Evolutionary conservation across 53 echinoderm and acorn worm species (phyloP), one percentile per base, ranked within the genome.

Genomic region (Temnopleurus reevesii): DNA sequence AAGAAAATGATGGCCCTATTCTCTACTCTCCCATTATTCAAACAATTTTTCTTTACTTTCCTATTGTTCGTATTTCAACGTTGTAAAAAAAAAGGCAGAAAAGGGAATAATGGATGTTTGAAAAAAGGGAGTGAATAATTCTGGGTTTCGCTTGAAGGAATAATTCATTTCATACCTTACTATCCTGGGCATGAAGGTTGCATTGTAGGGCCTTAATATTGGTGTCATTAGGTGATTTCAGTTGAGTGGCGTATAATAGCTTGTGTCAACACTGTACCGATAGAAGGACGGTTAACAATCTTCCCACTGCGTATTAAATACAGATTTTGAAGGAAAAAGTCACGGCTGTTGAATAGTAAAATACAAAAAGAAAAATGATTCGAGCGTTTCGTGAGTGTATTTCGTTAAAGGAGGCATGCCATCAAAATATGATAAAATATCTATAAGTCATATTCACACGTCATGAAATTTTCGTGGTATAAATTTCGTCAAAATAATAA

Each of bases 291-390:
- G 30, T 63, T 63, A 30, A 63, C 34, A 63, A 63, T 63, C 63
- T 63, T 63, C 63, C 63, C 31, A 63, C 63, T 63, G 63, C 58
- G 63, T 63, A 63, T 31, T 31, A 63, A 63, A 63, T 63, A 34
- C 30, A 63, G 31, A 63, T 63, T 63, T 30, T 63, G 13, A 27
- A 58, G 26, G 58, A 58, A 63, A 33, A 63, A 34, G 63, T 63
- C 63, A 31, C 33, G 63, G 34, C 18, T 63, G 15, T 4, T 63
- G 17, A 33, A 63, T 31, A 63, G 17, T 33, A 15, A 63, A 31
- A 63, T 26, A 59, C n/a, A n/a, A n/a, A 59, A 28, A 15, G 15
- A 49, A 49, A 49, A 49, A 49, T 5, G n/a, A 63, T 30, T 31
- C 15, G 17, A 63, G 34, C 31, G 15, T 63, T 63, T 12, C 5